phyloP scores from a whole-genome alignment of 2,888 invertebrate genomes.

The Caenorhabditis sinica region DNA sequence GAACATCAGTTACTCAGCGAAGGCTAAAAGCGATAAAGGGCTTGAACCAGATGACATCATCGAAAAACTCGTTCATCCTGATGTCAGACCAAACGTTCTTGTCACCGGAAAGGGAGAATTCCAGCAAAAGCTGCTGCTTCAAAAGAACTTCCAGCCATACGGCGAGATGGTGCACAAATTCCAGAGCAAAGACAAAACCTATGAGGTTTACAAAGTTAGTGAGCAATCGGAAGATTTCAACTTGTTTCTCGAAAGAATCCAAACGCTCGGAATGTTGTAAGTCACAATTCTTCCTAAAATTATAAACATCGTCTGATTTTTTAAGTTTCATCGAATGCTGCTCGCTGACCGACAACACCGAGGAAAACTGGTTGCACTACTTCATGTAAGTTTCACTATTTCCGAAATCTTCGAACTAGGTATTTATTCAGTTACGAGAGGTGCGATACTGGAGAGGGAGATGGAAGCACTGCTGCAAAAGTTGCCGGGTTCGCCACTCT shows the following conservation, averaged over 20 bases:
- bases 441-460: slow-evolving; percentile 56
- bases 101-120: slow-evolving; percentile 65
- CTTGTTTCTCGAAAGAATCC: slow-evolving; percentile 90
- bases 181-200: slow-evolving; percentile 49
- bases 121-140: slow-evolving; percentile 47
- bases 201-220: slow-evolving; percentile 71
- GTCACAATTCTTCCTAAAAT: slow-evolving; percentile 3
- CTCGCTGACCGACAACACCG: slow-evolving; percentile 92
- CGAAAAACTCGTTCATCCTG: slow-evolving; percentile 68
- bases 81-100: slow-evolving; percentile 70
- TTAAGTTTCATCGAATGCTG: slow-evolving; percentile 89
- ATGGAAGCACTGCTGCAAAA: slow-evolving; percentile 87
- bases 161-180: slow-evolving; percentile 87
- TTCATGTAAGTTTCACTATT: slow-evolving; percentile 74
- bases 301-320: slow-evolving; percentile 90
- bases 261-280: slow-evolving; percentile 90
- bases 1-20: slow-evolving; percentile 89
- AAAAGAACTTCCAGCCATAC: slow-evolving; percentile 88
- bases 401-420: not conserved
- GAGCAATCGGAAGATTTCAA: slow-evolving; percentile 88
- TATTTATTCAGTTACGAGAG: slow-evolving; percentile 50
- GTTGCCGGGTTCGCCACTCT: slow-evolving; percentile 90
- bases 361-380: slow-evolving; percentile 90
- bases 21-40: slow-evolving; percentile 85
- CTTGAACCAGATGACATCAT: slow-evolving; percentile 78